Base-by-base conservation (phyloP, 1,140 invertebrate species). In the Sitobion miscanthi region DNA sequence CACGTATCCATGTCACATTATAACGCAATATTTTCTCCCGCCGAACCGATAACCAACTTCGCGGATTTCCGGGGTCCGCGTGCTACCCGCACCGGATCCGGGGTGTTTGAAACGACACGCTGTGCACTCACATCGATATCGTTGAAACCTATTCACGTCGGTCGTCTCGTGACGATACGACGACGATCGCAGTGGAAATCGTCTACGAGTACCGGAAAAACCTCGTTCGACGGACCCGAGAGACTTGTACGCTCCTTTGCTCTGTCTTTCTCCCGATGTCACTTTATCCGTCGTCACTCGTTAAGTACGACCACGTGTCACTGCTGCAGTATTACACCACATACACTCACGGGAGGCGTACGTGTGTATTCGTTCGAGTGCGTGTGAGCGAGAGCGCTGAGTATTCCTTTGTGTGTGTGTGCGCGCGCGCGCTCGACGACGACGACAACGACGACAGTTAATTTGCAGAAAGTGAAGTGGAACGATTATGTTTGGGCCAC, bases 391-490 rank as follows among this genome's bases (percentile, higher is more conserved):
- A n/a, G n/a, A n/a, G n/a, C n/a, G 62, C 77, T 82, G 77, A 35
- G 17, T n/a, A 21, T 83, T 77, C 62, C 77, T 38, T 83, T 38
- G 35, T 38, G 77, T 11, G n/a, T 5, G 77, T 21, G 25, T 35
- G 49, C 30, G 54, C 3, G 52, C 7, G 35, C 47, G 17, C n/a
- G 0, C 14, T 49, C 20, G 30, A 49, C 20, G 85, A 38, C 45
- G 85, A 47, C 85, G 45, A 47, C 9, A 0, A 9, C 9, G 45
- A 47, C 42, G 42, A 42, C 42, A 42, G 62, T 91, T 92, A 92
- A 92, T 92, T 52, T 92, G 47, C 82, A 92, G 91, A 92, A 85
- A 92, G 77, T 85, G 91, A 92, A 57, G 77, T 91, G 90, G 90
- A 91, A 92, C 77, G 82, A 82, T 45, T 42, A 42, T 47, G 90